Evolutionary conservation across 2,888 invertebrate genomes (phyloP).

Genomic region (Oligia strigilis): DNA sequence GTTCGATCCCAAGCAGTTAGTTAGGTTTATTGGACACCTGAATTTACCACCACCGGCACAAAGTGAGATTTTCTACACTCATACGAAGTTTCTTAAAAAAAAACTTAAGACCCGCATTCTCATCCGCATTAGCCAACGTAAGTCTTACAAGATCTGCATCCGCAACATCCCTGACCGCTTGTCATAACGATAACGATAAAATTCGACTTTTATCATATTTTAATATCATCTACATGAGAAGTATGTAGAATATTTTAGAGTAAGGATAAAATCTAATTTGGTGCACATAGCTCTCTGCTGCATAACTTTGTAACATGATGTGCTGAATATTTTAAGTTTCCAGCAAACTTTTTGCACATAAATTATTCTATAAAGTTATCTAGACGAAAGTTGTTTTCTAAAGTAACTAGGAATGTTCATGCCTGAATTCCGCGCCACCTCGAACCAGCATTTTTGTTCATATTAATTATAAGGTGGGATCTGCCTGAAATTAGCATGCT

Average conservation of each 20-base stretch:
- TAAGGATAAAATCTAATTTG: constrained; percentile 46
- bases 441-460: no score
- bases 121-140: no score
- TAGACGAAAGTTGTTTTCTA: neutral
- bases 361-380: constrained; percentile 19
- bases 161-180: no score
- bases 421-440: neutral
- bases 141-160: no score
- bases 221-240: constrained; percentile 10
- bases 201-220: constrained; percentile 5
- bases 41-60: no score
- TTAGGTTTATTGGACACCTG: no score
- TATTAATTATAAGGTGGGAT: neutral
- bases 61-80: no score
- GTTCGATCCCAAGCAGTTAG: no score
- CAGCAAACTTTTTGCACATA: constrained; percentile 25
- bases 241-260: constrained; percentile 24
- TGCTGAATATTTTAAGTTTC: constrained; percentile 44
- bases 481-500: neutral
- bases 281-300: constrained; percentile 9
- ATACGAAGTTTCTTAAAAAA: no score
- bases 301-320: constrained; percentile 33
- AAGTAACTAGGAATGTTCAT: neutral
- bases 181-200: neutral
- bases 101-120: no score